phyloP scores from a whole-genome alignment of 2,888 invertebrate species.

The Stenodera caucasica region DNA sequence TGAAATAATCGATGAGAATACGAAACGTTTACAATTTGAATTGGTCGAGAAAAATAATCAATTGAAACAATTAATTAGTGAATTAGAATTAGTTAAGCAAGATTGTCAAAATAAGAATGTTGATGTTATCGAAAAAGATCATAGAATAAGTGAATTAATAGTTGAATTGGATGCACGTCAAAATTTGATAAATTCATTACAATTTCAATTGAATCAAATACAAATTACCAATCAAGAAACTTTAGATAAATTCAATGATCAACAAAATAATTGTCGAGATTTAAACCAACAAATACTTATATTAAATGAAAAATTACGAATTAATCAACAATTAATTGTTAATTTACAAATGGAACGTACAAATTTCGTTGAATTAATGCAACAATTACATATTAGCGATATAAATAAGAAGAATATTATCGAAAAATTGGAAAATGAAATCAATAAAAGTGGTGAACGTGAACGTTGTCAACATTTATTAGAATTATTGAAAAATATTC shows the following conservation, averaged over 20 bases:
- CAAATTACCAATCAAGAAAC: conserved; percentile 23
- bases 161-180: conserved; percentile 40
- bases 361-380: conserved; percentile 31
- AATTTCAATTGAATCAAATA: conserved; percentile 50
- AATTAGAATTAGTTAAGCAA: conserved; percentile 45
- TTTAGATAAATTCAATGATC: conserved; percentile 16
- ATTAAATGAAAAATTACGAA: conserved; percentile 31
- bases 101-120: conserved; percentile 36
- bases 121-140: conserved; percentile 41
- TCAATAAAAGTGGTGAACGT: neutral
- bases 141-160: conserved; percentile 34
- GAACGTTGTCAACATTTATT: conserved; percentile 18
- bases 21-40: conserved; percentile 45
- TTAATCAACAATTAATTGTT: conserved; percentile 26
- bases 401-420: conserved; percentile 50
- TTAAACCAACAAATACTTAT: conserved; percentile 27
- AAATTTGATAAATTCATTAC: conserved; percentile 45
- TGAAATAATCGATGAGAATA: conserved; percentile 54
- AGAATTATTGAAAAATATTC: conserved; percentile 30
- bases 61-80: conserved; percentile 33
- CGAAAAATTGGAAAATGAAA: conserved; percentile 36
- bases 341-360: conserved; percentile 34
- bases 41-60: conserved; percentile 34
- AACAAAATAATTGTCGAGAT: conserved; percentile 28
- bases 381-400: conserved; percentile 37